Evolutionary conservation across 2,888 invertebrate species (phyloP).

Genomic region (Polyploca ridens): DNA sequence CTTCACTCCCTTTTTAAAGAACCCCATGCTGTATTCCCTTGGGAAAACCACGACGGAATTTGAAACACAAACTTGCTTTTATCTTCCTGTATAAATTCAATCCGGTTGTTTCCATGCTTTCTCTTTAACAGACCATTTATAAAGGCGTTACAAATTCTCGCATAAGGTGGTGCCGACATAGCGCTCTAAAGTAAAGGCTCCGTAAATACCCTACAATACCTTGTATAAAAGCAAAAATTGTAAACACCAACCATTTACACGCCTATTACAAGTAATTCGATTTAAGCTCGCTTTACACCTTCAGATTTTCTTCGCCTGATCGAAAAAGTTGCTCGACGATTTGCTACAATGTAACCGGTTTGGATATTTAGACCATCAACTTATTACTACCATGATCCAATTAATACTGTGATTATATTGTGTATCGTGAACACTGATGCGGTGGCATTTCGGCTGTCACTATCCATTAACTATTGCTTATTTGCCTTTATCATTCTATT

Average conservation of each 20-base stretch:
- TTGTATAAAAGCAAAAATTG: slow-evolving; percentile 53
- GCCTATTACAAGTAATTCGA: slow-evolving; percentile 61
- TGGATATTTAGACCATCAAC: neutral
- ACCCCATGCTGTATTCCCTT: too few species aligned
- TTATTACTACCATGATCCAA: slow-evolving; percentile 24
- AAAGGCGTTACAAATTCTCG: slow-evolving; percentile 31
- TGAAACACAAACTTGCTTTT: too few species aligned
- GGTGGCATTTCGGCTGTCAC: slow-evolving; percentile 54
- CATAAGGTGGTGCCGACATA: slow-evolving; percentile 32
- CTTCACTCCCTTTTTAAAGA: too few species aligned
- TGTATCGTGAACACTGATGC: slow-evolving; percentile 32
- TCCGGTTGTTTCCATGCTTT: slow-evolving; percentile 12
- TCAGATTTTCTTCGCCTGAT: slow-evolving; percentile 16
- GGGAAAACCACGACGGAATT: too few species aligned
- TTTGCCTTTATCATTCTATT: slow-evolving; percentile 53
- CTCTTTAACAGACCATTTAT: slow-evolving; percentile 25
- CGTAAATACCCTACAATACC: slow-evolving; percentile 38
- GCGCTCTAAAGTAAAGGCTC: slow-evolving; percentile 23
- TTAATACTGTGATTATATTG: slow-evolving; percentile 33
- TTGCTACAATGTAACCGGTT: slow-evolving; percentile 7
- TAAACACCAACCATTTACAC: slow-evolving; percentile 58
- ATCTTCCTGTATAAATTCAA: neutral
- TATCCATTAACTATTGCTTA: slow-evolving; percentile 44
- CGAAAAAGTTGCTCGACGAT: slow-evolving; percentile 3
- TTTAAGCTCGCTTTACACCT: slow-evolving; percentile 35